Conservation (phyloP, 1,140 invertebrate genomes). For the Nasonia longicornis region DNA sequence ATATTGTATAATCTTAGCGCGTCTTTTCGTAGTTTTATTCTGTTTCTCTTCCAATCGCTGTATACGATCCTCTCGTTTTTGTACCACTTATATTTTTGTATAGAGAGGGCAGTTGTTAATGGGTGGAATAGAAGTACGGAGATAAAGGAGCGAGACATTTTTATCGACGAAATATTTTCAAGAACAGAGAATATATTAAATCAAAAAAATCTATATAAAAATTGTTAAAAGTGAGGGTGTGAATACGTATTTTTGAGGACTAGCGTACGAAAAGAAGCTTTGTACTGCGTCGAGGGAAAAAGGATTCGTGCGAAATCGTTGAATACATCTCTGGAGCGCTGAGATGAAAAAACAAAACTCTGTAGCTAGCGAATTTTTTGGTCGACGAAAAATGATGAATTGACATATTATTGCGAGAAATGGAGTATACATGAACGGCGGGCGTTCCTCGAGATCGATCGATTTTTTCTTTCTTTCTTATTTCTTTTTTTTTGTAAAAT, state of each 20-base stretch:
- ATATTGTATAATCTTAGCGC: neutral
- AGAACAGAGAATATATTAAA: slow-evolving; percentile 17
- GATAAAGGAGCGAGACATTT: slow-evolving; percentile 12
- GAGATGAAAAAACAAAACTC: neutral
- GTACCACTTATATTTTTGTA: slow-evolving; percentile 22
- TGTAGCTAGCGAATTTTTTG: slow-evolving; percentile 9
- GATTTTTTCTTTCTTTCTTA: slow-evolving; percentile 24
- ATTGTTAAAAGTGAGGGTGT: slow-evolving; percentile 36
- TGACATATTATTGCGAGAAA: neutral
- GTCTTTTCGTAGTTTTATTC: neutral
- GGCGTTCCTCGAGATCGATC: slow-evolving; percentile 32
- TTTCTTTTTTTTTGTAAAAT: slow-evolving; percentile 38
- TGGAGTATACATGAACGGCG: neutral
- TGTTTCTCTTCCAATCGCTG: neutral
- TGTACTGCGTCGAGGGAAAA: neutral
- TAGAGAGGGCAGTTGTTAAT: slow-evolving; percentile 28
- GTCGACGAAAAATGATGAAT: neutral
- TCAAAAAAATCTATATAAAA: slow-evolving; percentile 36
- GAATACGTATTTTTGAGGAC: slow-evolving; percentile 36
- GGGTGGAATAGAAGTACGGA: neutral
- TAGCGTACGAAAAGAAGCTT: neutral
- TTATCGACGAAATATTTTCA: slow-evolving; percentile 41
- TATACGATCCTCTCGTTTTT: slow-evolving; percentile 3
- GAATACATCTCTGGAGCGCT: neutral
- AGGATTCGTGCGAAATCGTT: slow-evolving; percentile 44